A percentile compares a stretch with the other conserved stretches of the same genome.
These are phyloP conservation scores for Epinephelus cyanopodus DNA, from an alignment of 2,113 vertebrate genomes.

Conservation along the genomic window DNA sequence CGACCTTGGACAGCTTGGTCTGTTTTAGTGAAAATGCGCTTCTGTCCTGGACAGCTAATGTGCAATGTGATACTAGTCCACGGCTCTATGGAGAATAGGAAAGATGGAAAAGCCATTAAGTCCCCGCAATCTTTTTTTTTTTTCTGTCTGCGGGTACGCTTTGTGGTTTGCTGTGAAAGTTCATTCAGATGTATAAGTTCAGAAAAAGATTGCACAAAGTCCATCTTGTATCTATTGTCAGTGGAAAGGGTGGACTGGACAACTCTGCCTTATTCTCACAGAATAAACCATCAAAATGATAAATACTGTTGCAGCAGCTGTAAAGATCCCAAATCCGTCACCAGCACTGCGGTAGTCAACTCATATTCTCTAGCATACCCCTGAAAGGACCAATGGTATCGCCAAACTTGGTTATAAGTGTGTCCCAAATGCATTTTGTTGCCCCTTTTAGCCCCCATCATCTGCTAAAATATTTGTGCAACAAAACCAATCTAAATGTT, in stretches of 20 bases:
- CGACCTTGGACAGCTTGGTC: constrained; percentile 43
- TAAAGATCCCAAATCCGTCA: constrained; percentile 52
- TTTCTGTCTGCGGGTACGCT: constrained; percentile 51
- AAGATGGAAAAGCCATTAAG: constrained; percentile 72
- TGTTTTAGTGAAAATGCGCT: constrained; percentile 57
- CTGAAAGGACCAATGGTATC: constrained; percentile 53
- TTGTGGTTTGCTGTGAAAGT: constrained; percentile 55
- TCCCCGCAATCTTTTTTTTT: constrained; percentile 27
- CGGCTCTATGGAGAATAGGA: constrained; percentile 50
- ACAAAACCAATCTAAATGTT: constrained; percentile 89
- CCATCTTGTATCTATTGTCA: constrained; percentile 43
- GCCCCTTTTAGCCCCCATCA: constrained; percentile 80
- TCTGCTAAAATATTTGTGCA: constrained; percentile 83
- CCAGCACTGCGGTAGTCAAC: constrained; percentile 44
- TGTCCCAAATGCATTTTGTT: constrained; percentile 74
- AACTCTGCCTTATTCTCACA: constrained; percentile 31
- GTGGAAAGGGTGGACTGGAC: constrained; percentile 31
- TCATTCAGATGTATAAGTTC: constrained; percentile 59
- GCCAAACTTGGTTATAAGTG: constrained; percentile 71
- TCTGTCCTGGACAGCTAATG: constrained; percentile 51
- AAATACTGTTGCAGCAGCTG: constrained; percentile 48
- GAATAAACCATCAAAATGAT: constrained; percentile 56
- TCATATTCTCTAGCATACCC: constrained; percentile 54
- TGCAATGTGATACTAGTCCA: constrained; percentile 47
- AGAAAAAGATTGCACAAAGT: constrained; percentile 36